Evolutionary conservation across 2,797 vertebrate genomes (phyloP).

Genomic region (Crypturellus tataupa): DNA sequence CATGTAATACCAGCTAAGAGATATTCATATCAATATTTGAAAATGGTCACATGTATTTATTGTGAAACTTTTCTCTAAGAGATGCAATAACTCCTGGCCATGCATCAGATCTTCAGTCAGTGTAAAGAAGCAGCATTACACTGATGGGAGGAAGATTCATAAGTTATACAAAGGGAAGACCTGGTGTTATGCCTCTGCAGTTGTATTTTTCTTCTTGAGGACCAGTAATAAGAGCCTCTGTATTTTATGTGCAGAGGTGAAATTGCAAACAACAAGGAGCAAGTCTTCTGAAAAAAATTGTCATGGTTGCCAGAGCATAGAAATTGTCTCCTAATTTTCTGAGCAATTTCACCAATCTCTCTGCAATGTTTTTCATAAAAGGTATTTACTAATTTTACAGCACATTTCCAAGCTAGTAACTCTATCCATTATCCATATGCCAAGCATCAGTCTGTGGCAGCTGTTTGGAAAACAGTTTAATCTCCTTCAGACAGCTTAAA

Average conservation of each 20-base stretch:
- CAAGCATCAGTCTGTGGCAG: conserved; percentile 20
- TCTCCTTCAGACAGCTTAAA: conserved; percentile 42
- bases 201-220: not conserved
- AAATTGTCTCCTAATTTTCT: not conserved
- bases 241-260: accelerated
- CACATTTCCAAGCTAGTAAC: conserved; percentile 24
- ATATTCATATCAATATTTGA: not conserved
- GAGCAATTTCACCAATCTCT: not conserved
- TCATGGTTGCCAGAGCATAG: not conserved
- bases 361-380: not conserved
- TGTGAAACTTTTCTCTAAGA: not conserved
- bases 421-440: conserved; percentile 13
- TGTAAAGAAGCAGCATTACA: accelerated
- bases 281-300: not conserved
- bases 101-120: not conserved
- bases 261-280: not conserved
- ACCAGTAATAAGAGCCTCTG: not conserved
- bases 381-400: not conserved
- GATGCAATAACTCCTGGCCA: not conserved
- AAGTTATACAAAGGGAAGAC: accelerated
- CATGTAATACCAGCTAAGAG: not conserved
- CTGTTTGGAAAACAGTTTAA: conserved; percentile 44
- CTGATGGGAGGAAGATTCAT: not conserved
- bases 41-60: not conserved
- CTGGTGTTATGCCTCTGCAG: not conserved